Conservation (phyloP, 2,113 vertebrate species). For the Sciurus niger region DNA sequence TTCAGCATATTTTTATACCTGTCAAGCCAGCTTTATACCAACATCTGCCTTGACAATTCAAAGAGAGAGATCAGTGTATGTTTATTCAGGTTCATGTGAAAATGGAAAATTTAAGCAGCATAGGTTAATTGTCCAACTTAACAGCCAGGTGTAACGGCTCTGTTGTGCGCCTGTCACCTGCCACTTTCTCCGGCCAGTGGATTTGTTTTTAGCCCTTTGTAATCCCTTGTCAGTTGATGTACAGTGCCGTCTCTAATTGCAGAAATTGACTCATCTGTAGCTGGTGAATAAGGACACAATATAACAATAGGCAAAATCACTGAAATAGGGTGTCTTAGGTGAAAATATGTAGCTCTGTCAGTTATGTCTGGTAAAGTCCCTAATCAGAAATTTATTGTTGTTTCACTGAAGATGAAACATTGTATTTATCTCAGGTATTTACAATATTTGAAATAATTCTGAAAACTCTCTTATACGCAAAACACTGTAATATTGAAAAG, state of each 20-base stretch:
- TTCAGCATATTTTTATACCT: conserved; percentile 81
- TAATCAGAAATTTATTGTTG: neutral
- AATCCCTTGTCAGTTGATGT: conserved; percentile 59
- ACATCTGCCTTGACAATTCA: conserved; percentile 72
- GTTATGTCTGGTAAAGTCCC: conserved; percentile 56
- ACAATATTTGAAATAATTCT: conserved; percentile 39
- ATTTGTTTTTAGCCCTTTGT: conserved; percentile 66
- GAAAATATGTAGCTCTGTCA: conserved; percentile 64
- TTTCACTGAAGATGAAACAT: conserved; percentile 4
- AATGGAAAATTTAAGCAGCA: conserved; percentile 68
- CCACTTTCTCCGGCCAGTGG: conserved; percentile 31
- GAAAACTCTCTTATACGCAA: conserved; percentile 16
- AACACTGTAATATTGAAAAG: conserved; percentile 27
- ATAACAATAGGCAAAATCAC: conserved; percentile 67
- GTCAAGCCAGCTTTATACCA: conserved; percentile 75
- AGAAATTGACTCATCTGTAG: conserved; percentile 77
- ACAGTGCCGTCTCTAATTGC: conserved; percentile 76
- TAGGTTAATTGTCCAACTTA: conserved; percentile 66
- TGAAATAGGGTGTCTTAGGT: conserved; percentile 66
- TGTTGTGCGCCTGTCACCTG: conserved; percentile 13
- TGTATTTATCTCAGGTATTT: neutral
- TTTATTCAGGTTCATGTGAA: conserved; percentile 65
- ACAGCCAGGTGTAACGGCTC: conserved; percentile 45
- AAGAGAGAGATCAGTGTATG: conserved; percentile 56
- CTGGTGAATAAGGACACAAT: conserved; percentile 58